Evolutionary conservation across 1,140 invertebrate genomes (phyloP).

Genomic region (Sycobia sp.): DNA sequence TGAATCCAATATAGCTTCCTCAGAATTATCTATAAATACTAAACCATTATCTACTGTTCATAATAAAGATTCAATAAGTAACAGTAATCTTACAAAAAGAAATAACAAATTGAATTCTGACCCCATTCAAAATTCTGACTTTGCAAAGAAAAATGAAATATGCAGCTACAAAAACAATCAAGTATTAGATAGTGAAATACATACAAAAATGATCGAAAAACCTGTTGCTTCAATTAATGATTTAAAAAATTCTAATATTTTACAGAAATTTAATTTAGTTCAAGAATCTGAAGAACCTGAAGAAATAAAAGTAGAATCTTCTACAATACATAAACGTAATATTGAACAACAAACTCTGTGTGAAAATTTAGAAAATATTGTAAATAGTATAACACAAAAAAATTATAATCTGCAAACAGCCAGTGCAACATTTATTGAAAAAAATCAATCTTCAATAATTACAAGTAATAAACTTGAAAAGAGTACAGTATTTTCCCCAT

Average conservation of each 20-base stretch:
- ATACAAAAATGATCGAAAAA: background rate
- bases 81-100: background rate
- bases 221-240: background rate
- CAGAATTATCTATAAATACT: background rate
- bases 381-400: background rate
- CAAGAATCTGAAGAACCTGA: background rate
- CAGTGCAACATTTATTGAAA: background rate
- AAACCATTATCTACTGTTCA: no score
- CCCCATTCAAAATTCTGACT: no score
- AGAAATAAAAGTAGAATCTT: background rate
- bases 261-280: background rate
- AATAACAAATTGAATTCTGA: background rate
- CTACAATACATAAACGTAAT: background rate
- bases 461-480: background rate
- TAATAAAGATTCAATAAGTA: no score
- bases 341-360: background rate
- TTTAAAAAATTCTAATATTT: slow-evolving; percentile 1
- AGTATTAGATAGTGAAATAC: background rate
- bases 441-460: background rate
- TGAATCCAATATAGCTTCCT: background rate
- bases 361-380: background rate
- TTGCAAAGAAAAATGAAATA: background rate
- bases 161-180: background rate
- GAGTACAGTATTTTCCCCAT: background rate
- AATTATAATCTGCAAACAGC: background rate